Conservation (phyloP, 2,113 vertebrate species). For the Melanerpes aurifrons region DNA sequence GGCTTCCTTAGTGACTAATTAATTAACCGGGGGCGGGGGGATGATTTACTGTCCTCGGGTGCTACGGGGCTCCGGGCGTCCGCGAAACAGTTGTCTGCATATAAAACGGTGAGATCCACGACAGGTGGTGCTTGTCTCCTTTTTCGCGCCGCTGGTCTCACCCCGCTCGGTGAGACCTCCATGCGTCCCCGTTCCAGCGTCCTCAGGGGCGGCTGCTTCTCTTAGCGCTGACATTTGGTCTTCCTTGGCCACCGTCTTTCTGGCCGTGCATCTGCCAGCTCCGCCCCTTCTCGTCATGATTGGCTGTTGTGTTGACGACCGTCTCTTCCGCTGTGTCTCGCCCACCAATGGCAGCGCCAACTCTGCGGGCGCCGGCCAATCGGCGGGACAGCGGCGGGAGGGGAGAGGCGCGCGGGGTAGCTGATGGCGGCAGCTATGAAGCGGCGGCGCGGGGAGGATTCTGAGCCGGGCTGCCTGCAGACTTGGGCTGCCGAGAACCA, state of each 20-base stretch:
- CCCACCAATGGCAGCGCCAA: not conserved
- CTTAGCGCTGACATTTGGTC: fast-evolving
- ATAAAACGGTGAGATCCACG: not conserved
- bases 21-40: not conserved
- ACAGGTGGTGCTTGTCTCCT: not conserved
- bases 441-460: not conserved
- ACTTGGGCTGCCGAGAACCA: not conserved
- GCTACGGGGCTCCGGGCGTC: fast-evolving
- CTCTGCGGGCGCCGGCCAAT: not conserved
- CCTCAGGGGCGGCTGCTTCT: not conserved
- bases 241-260: fast-evolving
- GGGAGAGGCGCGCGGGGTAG: not conserved
- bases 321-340: not conserved
- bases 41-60: not conserved
- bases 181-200: too few species aligned
- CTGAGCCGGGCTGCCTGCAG: not conserved
- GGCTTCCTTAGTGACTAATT: fast-evolving
- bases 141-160: not conserved
- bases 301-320: fast-evolving
- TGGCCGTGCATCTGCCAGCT: fast-evolving
- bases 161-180: too few species aligned
- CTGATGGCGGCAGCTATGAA: not conserved
- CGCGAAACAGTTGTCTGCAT: not conserved
- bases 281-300: fast-evolving
- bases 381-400: not conserved